Conservation (phyloP, 2,113 vertebrate species). For the Coptodon rendalli region DNA sequence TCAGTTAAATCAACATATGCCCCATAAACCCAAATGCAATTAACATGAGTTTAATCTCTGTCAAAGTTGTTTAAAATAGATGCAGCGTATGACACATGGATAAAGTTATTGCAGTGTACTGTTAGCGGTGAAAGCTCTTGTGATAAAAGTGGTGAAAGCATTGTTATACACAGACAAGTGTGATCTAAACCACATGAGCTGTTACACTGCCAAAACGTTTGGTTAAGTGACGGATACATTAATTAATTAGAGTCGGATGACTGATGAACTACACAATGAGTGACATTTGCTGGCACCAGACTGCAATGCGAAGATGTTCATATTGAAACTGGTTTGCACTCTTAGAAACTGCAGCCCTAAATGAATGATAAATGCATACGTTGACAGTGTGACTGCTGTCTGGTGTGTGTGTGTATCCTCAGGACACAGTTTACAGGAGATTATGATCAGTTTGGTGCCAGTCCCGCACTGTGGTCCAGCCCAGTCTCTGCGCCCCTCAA, state of each 20-base stretch:
- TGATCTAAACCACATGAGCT: neutral
- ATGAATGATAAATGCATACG: neutral
- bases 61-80: neutral
- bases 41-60: neutral
- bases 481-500: neutral
- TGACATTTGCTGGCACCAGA: neutral
- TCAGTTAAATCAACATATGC: neutral
- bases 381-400: neutral
- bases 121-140: neutral
- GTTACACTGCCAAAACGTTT: neutral
- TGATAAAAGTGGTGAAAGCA: neutral
- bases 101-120: neutral
- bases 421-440: neutral
- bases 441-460: neutral
- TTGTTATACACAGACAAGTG: neutral
- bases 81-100: neutral
- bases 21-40: neutral
- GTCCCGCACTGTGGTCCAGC: neutral
- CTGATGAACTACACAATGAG: neutral
- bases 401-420: neutral
- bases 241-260: neutral
- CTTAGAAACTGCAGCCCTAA: neutral
- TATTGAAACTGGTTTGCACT: neutral
- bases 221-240: neutral
- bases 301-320: neutral